These are phyloP conservation scores for Pectinophora gossypiella DNA, from an alignment of 1,140 invertebrate species.

Conservation along the genomic window DNA sequence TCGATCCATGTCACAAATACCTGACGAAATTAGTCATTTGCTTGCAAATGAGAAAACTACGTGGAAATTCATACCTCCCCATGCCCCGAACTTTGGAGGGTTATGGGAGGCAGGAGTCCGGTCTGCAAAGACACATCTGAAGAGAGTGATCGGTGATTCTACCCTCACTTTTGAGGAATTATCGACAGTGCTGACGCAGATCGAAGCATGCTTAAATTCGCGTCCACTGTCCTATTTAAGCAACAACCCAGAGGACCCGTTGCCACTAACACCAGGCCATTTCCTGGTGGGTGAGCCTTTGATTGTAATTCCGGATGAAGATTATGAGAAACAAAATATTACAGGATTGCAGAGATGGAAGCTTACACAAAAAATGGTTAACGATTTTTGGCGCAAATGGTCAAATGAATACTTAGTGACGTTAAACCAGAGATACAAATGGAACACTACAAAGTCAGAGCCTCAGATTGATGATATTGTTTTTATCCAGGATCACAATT, in stretches of 20 bases:
- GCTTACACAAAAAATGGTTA: conserved; percentile 14
- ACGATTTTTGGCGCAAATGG: conserved; percentile 40
- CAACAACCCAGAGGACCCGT: neutral
- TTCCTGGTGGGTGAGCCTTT: conserved; percentile 40
- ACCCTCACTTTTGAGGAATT: conserved; percentile 14
- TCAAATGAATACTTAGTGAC: conserved; percentile 27
- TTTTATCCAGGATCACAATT: conserved; percentile 35
- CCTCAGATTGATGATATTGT: conserved; percentile 20
- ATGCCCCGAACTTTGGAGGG: conserved; percentile 19
- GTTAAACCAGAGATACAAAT: conserved; percentile 25
- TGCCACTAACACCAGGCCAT: conserved; percentile 33
- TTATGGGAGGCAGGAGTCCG: conserved; percentile 17
- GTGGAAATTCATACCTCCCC: conserved; percentile 28
- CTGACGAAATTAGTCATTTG: neutral
- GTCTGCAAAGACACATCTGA: conserved; percentile 8
- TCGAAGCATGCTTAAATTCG: neutral
- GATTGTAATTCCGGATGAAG: conserved; percentile 12
- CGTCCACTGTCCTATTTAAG: neutral
- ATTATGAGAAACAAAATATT: neutral
- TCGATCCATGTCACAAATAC: neutral
- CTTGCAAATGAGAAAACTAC: conserved; percentile 8
- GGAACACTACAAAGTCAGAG: conserved; percentile 9
- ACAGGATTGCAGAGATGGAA: conserved; percentile 15
- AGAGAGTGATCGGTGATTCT: conserved; percentile 13
- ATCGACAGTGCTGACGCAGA: neutral